Conservation (phyloP, 2,797 vertebrate genomes). For the Pseudochaenichthys georgianus region DNA sequence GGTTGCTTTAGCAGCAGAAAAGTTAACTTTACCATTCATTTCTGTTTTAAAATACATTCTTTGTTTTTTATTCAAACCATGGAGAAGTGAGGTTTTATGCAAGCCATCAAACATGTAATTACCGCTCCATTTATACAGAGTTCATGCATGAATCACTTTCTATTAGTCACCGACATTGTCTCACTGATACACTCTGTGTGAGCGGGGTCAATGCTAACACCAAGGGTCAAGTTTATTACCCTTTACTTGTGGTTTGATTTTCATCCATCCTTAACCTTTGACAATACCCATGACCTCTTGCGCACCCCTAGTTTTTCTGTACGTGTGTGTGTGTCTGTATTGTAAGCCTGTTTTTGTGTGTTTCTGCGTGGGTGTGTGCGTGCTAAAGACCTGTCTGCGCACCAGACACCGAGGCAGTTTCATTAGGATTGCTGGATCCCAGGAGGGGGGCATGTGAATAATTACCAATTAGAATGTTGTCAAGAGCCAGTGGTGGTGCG, state of each 20-base stretch:
- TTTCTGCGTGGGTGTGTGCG: constrained; percentile 10
- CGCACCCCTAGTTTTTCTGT: not conserved
- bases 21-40: too few species aligned
- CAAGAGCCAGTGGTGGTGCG: constrained; percentile 63
- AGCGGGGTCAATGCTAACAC: constrained; percentile 24
- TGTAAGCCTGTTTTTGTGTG: constrained; percentile 10
- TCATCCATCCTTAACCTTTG: constrained; percentile 54
- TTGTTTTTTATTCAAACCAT: not conserved
- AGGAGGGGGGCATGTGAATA: constrained; percentile 65
- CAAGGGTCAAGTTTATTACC: constrained; percentile 62
- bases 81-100: not conserved
- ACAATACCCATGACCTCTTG: constrained; percentile 31
- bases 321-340: constrained; percentile 12
- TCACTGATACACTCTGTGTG: constrained; percentile 40
- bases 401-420: constrained; percentile 68
- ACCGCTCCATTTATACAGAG: constrained; percentile 25
- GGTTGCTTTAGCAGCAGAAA: not conserved
- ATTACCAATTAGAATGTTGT: constrained; percentile 83
- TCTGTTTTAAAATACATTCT: not conserved
- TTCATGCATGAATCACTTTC: constrained; percentile 56
- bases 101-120: constrained; percentile 34
- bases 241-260: constrained; percentile 40
- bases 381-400: constrained; percentile 69
- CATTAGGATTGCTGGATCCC: constrained; percentile 75
- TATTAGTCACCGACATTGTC: constrained; percentile 50